Percentiles rank a stretch among this genome's conserved stretches.
These are phyloP conservation scores for Diarsia mendica DNA, from an alignment of 2,888 invertebrate genomes.

Conservation along the genomic window DNA sequence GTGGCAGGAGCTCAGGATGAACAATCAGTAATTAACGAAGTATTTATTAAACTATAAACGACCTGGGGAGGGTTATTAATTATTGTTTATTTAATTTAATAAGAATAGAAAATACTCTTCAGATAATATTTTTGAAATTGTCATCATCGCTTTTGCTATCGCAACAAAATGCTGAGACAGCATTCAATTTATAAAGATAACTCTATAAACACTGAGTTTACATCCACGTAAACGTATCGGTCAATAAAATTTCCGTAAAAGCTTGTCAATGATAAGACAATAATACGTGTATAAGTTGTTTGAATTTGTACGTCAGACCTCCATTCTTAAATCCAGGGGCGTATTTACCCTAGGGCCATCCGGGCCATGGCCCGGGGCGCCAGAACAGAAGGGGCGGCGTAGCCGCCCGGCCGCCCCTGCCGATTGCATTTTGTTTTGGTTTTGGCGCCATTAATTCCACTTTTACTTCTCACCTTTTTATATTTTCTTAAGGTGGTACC, in stretches of 20 bases:
- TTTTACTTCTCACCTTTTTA: no score
- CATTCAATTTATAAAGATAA: conserved; percentile 72
- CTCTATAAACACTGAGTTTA: conserved; percentile 51
- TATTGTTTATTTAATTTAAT: background rate
- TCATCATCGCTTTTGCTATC: background rate
- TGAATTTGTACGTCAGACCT: background rate
- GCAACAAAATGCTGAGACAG: conserved; percentile 38
- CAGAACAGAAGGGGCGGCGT: no score
- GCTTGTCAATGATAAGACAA: conserved; percentile 29
- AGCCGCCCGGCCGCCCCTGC: no score
- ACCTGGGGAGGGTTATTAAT: background rate
- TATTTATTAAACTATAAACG: conserved; percentile 14
- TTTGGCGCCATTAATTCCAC: no score
- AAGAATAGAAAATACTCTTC: background rate
- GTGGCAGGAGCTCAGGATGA: conserved; percentile 7
- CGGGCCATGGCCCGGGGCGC: no score
- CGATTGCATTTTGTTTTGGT: no score
- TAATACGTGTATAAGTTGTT: background rate
- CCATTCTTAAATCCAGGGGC: background rate
- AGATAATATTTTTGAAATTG: background rate
- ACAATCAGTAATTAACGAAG: conserved; percentile 7
- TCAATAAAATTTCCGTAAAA: conserved; percentile 16
- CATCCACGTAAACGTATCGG: conserved; percentile 2
- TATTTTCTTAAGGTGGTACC: no score
- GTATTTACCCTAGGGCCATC: no score